Conservation (phyloP, 2,113 vertebrate species). For the Gymnobelideus leadbeateri region DNA sequence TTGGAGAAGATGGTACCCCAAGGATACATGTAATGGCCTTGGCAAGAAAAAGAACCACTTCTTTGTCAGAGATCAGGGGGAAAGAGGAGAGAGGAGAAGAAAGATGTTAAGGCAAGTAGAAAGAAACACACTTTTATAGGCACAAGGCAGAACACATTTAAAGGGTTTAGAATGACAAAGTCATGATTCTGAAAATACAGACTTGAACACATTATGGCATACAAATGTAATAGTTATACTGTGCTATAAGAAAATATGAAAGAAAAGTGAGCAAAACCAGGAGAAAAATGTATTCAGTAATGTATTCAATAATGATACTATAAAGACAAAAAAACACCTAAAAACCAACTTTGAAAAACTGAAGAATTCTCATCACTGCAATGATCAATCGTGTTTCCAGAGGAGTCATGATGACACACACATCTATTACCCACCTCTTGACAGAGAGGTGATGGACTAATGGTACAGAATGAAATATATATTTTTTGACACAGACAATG, state of each 20-base stretch:
- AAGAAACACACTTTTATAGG: conserved; percentile 23
- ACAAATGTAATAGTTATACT: too few species aligned
- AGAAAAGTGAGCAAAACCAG: too few species aligned
- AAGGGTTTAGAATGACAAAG: conserved; percentile 22
- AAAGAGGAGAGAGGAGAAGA: too few species aligned
- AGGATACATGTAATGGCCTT: too few species aligned
- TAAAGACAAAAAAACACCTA: neutral
- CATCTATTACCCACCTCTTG: neutral
- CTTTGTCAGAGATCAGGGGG: too few species aligned
- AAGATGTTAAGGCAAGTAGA: too few species aligned
- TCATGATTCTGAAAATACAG: conserved; percentile 44
- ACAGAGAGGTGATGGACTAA: neutral
- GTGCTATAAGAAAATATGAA: too few species aligned
- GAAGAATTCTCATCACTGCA: too few species aligned
- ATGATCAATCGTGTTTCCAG: neutral
- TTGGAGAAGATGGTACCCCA: too few species aligned
- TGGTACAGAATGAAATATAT: neutral
- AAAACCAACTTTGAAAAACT: too few species aligned
- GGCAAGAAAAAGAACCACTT: too few species aligned
- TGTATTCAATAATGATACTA: neutral
- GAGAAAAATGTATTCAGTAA: neutral
- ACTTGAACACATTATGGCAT: neutral
- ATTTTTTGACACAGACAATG: neutral
- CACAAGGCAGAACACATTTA: neutral
- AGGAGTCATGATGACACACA: neutral